These are phyloP conservation scores for Oreonectes daqikongensis DNA, from an alignment of 2,797 vertebrate genomes.

Conservation along the genomic window DNA sequence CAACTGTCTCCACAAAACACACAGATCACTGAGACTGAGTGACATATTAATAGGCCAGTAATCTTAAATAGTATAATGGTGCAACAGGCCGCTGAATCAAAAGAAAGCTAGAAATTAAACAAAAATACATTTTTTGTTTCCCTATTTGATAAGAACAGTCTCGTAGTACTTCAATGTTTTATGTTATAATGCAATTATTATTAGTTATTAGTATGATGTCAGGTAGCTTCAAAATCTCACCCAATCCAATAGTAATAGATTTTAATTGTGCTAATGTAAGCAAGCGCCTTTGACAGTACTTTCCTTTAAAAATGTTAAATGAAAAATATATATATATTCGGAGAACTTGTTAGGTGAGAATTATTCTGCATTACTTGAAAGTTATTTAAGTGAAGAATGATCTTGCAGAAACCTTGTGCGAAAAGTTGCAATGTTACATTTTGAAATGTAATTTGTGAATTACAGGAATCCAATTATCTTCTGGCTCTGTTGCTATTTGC, in stretches of 20 bases:
- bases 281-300: slow-evolving; percentile 64
- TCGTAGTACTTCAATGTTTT: slow-evolving; percentile 27
- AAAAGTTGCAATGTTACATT: slow-evolving; percentile 29
- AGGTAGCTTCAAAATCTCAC: slow-evolving; percentile 51
- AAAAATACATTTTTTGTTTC: neutral
- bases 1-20: too few species aligned
- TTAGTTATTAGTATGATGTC: slow-evolving; percentile 59
- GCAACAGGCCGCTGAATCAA: neutral
- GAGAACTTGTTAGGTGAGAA: slow-evolving; percentile 55
- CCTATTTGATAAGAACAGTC: too few species aligned
- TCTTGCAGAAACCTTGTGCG: slow-evolving; percentile 34
- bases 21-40: neutral
- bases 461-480: slow-evolving; percentile 26
- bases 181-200: slow-evolving; percentile 45
- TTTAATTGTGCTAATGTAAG: slow-evolving; percentile 77
- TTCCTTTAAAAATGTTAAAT: slow-evolving; percentile 61
- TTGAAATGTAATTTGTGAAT: too few species aligned
- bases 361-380: slow-evolving; percentile 52
- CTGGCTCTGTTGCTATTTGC: slow-evolving; percentile 22
- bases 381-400: slow-evolving; percentile 39
- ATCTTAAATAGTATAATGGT: slow-evolving; percentile 17
- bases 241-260: slow-evolving; percentile 76
- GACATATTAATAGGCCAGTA: slow-evolving; percentile 2
- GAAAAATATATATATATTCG: slow-evolving; percentile 65
- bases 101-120: neutral